Evolutionary conservation across 2,888 invertebrate species (phyloP), one percentile per base, ranked within the genome.

Genomic region (Zygothrica quintamaculata): DNA sequence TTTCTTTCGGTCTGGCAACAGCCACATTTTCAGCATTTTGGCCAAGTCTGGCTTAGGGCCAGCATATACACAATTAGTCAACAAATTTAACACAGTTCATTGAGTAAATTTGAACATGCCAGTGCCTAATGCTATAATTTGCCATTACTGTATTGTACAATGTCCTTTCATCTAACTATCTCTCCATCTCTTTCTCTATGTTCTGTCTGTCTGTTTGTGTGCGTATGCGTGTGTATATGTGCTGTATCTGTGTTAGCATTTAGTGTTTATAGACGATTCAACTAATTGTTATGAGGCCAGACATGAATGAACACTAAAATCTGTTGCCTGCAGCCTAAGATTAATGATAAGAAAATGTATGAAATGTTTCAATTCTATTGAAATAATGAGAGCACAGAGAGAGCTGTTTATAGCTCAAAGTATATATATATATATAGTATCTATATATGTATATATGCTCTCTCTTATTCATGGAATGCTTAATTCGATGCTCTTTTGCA

Each of bases 1-100:
- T 44, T 25, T 13, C 12, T 13, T 12, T 8, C 1, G 64, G 22
- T 12, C 36, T n/a, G n/a, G n/a, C n/a, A n/a, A n/a, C n/a, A n/a
- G n/a, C n/a, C n/a, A n/a, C n/a, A n/a, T n/a, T n/a, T n/a, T n/a
- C n/a, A n/a, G n/a, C n/a, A n/a, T n/a, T n/a, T n/a, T n/a, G n/a
- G n/a, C n/a, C n/a, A n/a, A 36, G 34, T 22, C 40, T 34, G 40
- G 34, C 31, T 26, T 33, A 26, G 16, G 66, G 29, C 25, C 47
- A 64, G 81, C 59, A 77, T 62, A 81, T 60, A 58, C 65, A 71
- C 86, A 84, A 80, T 80, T 80, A 80, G 86, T 86, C 86, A 76
- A 80, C 67, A 65, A 79, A 80, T 84, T 76, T 44, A 61, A 58
- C 67, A 68, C 80, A 80, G 80, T 77, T 86, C 77, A 86, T 66